phyloP scores from a whole-genome alignment of 2,797 vertebrate genomes.

The Nannoperca obscura region DNA sequence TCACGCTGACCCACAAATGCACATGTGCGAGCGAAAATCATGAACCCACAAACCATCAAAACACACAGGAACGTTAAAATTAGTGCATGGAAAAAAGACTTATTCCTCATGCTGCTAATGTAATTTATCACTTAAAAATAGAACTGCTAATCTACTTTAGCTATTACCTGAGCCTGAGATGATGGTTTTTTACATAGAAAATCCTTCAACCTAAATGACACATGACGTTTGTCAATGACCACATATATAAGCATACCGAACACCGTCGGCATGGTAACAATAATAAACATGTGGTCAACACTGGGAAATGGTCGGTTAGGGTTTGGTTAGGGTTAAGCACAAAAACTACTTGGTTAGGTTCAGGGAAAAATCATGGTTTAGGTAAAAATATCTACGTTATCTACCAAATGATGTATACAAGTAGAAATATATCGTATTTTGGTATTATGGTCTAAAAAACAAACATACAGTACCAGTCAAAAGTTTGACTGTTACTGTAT shows the following conservation, averaged over 20 bases:
- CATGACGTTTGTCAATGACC: too few species aligned
- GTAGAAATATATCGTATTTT: too few species aligned
- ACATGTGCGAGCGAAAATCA: neutral
- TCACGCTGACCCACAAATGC: conserved; percentile 10
- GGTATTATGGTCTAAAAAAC: too few species aligned
- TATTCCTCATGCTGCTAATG: neutral
- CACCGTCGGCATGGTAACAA: too few species aligned
- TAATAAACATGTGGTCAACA: too few species aligned
- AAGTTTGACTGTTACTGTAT: neutral
- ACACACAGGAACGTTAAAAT: conserved; percentile 6
- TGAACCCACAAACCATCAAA: neutral
- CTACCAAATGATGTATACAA: too few species aligned
- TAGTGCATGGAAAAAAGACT: neutral
- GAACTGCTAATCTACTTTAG: neutral
- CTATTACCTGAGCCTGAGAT: neutral
- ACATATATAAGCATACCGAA: too few species aligned
- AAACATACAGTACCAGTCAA: neutral
- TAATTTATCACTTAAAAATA: conserved; percentile 4
- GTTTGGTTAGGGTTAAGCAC: too few species aligned
- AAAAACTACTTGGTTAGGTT: too few species aligned
- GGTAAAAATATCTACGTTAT: too few species aligned
- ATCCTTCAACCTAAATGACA: neutral
- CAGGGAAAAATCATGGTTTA: too few species aligned
- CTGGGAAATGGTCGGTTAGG: too few species aligned
- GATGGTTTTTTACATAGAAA: neutral